Base-by-base conservation (phyloP, 2,888 invertebrate genomes). In the Gisinianus flammeolus region DNA sequence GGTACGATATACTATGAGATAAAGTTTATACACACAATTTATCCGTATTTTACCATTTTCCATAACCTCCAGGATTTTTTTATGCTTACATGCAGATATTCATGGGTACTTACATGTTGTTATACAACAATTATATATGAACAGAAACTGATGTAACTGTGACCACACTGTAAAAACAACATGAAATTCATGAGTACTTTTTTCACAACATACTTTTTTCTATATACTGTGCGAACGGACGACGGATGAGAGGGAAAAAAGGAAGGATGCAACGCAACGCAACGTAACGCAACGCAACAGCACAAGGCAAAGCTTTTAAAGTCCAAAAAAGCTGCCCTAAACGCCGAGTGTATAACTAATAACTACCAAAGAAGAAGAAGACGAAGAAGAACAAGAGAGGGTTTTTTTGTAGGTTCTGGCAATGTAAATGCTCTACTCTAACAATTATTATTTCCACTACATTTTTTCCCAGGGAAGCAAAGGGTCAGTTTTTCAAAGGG, bases 81-180 rank as follows among this genome's bases (percentile, higher is more conserved):
- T 64, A 26, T 19, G 2, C 26, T 28, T 30, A 28, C 30, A 64
- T 64, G 12, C 28, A 22, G 3, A 64, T 26, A 26, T 64, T 8
- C 26, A 64, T 58, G 58, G n/a, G 19, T 5, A 58, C 58, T 22
- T 58, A 58, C 26, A 62, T 4, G 22, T n/a, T n/a, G n/a, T n/a
- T 62, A 62, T 62, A 6, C 22, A 26, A 62, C 22, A 12, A n/a
- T 19, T 16, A 44, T 35, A 35, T 5, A 44, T 44, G 44, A 10
- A 62, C 6, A 58, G 6, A 19, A 12, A 19, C 5, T 22, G 35
- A 68, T 68, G 26, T 68, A 33, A 68, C 68, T 68, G 68, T 68
- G 68, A 44, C 68, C 44, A 35, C 35, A 33, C 68, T 68, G 35
- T 44, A 68, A 67, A 67, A 67, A 67, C 28, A 67, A 67, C 26